A percentile compares a stretch with the other conserved stretches of the same genome.
phyloP scores from a whole-genome alignment of 1,140 invertebrate species.

The Bombus polaris region DNA sequence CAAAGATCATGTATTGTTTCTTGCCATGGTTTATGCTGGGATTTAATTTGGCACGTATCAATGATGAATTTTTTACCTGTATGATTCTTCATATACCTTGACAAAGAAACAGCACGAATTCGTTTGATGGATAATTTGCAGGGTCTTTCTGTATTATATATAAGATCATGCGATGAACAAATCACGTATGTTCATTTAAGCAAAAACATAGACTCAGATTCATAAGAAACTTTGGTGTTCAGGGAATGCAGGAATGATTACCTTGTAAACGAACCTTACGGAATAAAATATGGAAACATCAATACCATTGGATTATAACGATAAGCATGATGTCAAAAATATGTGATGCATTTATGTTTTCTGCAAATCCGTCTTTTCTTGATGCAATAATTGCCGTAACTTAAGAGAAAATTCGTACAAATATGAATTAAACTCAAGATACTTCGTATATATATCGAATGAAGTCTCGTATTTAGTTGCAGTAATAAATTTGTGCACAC shows the following conservation, averaged over 20 bases:
- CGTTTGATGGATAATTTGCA: slow-evolving; percentile 37
- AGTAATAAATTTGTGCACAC: slow-evolving; percentile 47
- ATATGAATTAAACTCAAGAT: slow-evolving; percentile 29
- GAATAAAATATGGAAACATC: background rate
- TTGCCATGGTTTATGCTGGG: slow-evolving; percentile 61
- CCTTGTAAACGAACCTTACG: background rate
- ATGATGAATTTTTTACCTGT: slow-evolving; percentile 11
- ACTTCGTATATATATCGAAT: slow-evolving; percentile 26
- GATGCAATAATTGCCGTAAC: background rate
- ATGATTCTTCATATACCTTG: slow-evolving; percentile 17
- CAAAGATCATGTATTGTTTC: slow-evolving; percentile 4
- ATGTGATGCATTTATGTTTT: background rate
- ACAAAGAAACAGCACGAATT: slow-evolving; percentile 44
- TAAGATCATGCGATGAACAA: background rate
- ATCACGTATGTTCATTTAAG: background rate
- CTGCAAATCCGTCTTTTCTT: background rate
- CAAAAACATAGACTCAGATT: background rate
- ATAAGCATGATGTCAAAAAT: background rate
- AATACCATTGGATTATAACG: background rate
- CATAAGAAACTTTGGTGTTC: background rate
- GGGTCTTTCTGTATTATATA: slow-evolving; percentile 21
- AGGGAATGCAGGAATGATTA: background rate
- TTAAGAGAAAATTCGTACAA: background rate
- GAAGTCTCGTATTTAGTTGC: slow-evolving; percentile 28
- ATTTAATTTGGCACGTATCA: slow-evolving; percentile 30